Evolutionary conservation across 2,113 vertebrate genomes (phyloP).

Genomic region (Pantherophis guttatus): DNA sequence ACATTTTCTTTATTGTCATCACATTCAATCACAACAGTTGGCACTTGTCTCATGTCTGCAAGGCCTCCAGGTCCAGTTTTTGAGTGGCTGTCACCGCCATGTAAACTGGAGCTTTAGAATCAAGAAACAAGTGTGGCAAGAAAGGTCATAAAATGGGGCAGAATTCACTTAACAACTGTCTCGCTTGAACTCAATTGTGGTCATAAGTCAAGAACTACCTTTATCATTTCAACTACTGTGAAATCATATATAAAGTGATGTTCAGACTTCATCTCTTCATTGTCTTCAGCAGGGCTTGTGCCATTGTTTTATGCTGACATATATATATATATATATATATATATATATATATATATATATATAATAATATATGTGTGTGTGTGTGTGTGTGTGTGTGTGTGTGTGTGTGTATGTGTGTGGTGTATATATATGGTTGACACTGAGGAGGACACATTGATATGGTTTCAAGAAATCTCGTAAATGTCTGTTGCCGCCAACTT

Average conservation of each 20-base stretch:
- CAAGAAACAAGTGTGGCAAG: neutral
- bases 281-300: neutral
- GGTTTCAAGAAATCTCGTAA: neutral
- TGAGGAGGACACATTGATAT: neutral
- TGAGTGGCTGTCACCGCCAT: conserved; percentile 72
- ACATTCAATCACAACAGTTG: conserved; percentile 92
- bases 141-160: too few relatives aligned
- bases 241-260: neutral
- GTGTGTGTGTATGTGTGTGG: too few relatives aligned
- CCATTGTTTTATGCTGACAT: too few relatives aligned
- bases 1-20: conserved; percentile 98
- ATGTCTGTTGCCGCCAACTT: neutral
- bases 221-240: neutral
- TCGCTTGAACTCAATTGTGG: too few relatives aligned
- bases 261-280: neutral
- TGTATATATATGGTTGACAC: neutral
- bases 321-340: too few relatives aligned
- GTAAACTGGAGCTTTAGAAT: conserved; percentile 83
- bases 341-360: too few relatives aligned
- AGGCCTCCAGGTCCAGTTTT: conserved; percentile 79
- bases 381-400: too few relatives aligned
- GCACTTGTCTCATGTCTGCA: conserved; percentile 89
- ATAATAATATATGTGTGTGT: too few relatives aligned
- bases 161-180: neutral
- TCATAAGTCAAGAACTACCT: too few relatives aligned